phyloP scores from a whole-genome alignment of 1,140 invertebrate genomes.

The Eciton burchellii region DNA sequence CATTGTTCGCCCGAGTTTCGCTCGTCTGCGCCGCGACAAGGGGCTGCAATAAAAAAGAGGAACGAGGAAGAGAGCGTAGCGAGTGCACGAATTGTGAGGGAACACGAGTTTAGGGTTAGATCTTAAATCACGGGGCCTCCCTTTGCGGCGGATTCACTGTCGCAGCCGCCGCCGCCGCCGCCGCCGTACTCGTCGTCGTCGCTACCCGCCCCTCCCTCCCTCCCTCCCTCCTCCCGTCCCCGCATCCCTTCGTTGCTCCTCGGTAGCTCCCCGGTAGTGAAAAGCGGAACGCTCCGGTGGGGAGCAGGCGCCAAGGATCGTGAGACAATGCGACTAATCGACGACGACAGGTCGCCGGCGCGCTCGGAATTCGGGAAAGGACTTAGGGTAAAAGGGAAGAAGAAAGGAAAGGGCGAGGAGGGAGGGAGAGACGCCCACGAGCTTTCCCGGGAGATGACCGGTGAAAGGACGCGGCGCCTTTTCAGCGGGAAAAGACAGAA shows the following conservation, averaged over 20 bases:
- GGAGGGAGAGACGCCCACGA: not conserved
- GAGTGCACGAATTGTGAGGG: slow-evolving; percentile 41
- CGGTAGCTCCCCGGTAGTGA: slow-evolving; percentile 24
- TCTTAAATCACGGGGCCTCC: slow-evolving; percentile 78
- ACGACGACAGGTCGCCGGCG: slow-evolving; percentile 66
- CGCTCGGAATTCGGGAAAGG: slow-evolving; percentile 56
- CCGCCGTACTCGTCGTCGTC: not conserved
- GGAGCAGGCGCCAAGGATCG: slow-evolving; percentile 68
- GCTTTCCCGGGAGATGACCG: slow-evolving; percentile 1
- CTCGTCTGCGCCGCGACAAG: slow-evolving; percentile 56
- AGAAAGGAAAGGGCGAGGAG: not conserved
- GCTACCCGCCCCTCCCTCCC: not conserved
- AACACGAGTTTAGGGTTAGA: slow-evolving; percentile 75
- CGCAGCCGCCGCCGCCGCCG: not conserved
- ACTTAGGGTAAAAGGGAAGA: not conserved
- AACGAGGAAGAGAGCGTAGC: slow-evolving; percentile 38
- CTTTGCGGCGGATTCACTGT: slow-evolving; percentile 43
- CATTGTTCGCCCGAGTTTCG: slow-evolving; percentile 72
- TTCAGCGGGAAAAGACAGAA: not conserved
- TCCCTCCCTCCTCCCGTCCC: not conserved
- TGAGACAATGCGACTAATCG: slow-evolving; percentile 77
- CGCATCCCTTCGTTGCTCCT: slow-evolving; percentile 42
- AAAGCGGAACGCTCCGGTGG: slow-evolving; percentile 53
- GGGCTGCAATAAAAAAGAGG: slow-evolving; percentile 67
- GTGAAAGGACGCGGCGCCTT: not conserved